Conservation (phyloP, 2,888 invertebrate genomes). For the Acanthosepion lycidas region DNA sequence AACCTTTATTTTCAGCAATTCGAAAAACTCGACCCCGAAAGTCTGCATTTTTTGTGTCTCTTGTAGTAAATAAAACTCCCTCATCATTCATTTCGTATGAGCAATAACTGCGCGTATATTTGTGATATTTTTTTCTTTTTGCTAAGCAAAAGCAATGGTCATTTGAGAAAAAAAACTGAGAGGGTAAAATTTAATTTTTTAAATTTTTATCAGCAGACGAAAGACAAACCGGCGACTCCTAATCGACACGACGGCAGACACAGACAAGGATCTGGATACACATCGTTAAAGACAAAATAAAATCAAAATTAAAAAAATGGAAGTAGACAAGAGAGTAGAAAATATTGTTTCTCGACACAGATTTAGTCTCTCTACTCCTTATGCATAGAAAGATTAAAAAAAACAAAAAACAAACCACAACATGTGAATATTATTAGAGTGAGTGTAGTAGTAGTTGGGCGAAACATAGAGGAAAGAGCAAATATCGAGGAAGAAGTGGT, state of each 20-base stretch:
- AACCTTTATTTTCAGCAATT: too few species aligned
- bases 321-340: not conserved
- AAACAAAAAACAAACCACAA: not conserved
- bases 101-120: too few species aligned
- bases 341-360: not conserved
- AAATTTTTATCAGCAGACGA: not conserved
- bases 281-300: not conserved
- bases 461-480: not conserved
- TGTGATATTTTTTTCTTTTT: too few species aligned
- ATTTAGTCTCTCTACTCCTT: not conserved
- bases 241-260: too few species aligned
- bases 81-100: too few species aligned
- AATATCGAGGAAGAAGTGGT: not conserved
- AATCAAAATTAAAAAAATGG: too few species aligned
- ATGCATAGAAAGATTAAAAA: not conserved
- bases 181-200: not conserved
- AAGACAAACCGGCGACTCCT: not conserved
- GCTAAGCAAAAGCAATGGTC: too few species aligned
- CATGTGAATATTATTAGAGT: not conserved
- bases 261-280: not conserved
- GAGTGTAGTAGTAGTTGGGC: not conserved
- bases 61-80: too few species aligned
- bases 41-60: too few species aligned
- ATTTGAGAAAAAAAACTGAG: too few species aligned
- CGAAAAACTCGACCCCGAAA: too few species aligned